Evolutionary conservation across 1,140 invertebrate species (phyloP), one percentile per base, ranked within the genome.

Genomic region (Gonatopus flavifemur): DNA sequence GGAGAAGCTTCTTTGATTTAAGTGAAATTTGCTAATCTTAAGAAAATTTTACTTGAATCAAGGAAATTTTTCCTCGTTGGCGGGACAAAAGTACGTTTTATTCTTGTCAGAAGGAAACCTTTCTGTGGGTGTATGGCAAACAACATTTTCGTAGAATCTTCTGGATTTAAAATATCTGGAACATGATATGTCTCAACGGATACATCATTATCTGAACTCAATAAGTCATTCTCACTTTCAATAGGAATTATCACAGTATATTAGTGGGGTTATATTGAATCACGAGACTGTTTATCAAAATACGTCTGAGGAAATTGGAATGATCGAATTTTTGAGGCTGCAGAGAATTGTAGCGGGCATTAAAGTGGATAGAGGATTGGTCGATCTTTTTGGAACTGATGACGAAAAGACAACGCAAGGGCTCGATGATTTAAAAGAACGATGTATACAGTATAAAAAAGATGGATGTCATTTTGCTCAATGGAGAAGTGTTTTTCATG

Each of bases 261-360:
- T 96, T 62, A 93, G 91, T 22, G 93, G 92, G 31, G 92, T 96
- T 13, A 95, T 96, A 66, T 81, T 99, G 38, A 98, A 95, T 86
- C 91, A 98, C 78, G 97, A 99, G 80, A 98, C 96, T 5, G 81
- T 99, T 25, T 96, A 96, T 83, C 95, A 99, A 78, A 96, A 93
- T 76, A 81, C 88, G 13, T 88, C 91, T 57, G 86, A 93, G 67
- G 91, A 91, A 30, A 87, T 85, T 0, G 86, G 89, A 9, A 90
- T 96, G 71, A 82, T 88, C 7, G 82, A 91, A 28, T 66, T 94
- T n/a, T 72, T 96, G 55, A 88, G 91, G 71, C 82, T 90, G 62
- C 83, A 84, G 46, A 88, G 89, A 55, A 94, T 96, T 72, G 88
- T 95, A 69, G 91, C 92, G 60, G 93, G 93, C 24, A 94, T 95